Conservation (phyloP, 2,888 invertebrate genomes). For the Drosophila atripex region DNA sequence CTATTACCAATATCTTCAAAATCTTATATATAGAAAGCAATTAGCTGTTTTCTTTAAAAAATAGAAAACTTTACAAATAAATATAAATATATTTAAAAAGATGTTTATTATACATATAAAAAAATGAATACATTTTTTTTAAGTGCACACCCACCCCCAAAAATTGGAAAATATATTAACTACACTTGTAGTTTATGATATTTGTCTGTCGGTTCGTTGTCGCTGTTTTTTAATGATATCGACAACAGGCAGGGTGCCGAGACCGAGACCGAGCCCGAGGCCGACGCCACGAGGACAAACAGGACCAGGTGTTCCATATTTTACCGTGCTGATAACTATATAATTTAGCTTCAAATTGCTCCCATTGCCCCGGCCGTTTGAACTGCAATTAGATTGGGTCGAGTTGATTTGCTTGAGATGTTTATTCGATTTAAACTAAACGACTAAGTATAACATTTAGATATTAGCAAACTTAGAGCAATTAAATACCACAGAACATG, state of each 20-base stretch:
- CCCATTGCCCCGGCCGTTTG: constrained; percentile 62
- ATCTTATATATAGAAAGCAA: too few relatives aligned
- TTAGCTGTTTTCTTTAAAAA: too few relatives aligned
- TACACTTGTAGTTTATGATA: constrained; percentile 65
- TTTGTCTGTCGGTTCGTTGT: constrained; percentile 44
- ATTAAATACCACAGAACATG: constrained; percentile 78
- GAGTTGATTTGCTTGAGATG: constrained; percentile 46
- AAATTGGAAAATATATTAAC: constrained; percentile 19
- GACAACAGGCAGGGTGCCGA: constrained; percentile 56
- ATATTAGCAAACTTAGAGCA: constrained; percentile 77
- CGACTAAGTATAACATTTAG: constrained; percentile 74
- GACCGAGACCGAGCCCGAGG: not conserved
- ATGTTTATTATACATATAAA: too few relatives aligned
- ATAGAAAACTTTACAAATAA: too few relatives aligned
- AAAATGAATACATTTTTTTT: not conserved
- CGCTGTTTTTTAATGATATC: constrained; percentile 63
- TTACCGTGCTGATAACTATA: constrained; percentile 69
- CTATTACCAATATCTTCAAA: not conserved
- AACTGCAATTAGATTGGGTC: constrained; percentile 49
- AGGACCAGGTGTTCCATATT: constrained; percentile 81
- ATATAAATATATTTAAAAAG: not conserved
- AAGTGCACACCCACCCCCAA: constrained; percentile 56
- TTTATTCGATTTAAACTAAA: constrained; percentile 73
- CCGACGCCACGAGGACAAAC: constrained; percentile 43
- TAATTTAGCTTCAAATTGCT: constrained; percentile 63